Conservation (phyloP, 1,140 invertebrate species). For the Drosophila nasuta region DNA sequence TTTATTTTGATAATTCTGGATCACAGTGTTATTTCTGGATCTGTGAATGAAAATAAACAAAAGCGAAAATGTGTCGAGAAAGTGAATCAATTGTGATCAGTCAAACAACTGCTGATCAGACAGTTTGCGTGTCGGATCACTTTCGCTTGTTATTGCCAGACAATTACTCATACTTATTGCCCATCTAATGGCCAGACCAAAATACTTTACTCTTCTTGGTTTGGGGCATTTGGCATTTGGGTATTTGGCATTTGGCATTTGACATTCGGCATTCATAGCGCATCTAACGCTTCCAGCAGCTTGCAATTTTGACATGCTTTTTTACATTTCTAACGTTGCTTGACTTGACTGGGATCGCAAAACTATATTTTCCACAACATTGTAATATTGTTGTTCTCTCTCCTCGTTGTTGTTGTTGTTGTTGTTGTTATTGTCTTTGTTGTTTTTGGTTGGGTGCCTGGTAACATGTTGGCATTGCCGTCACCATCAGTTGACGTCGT, state of each 20-base stretch:
- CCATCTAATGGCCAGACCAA: not conserved
- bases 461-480: slow-evolving; percentile 62
- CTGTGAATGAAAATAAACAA: not conserved
- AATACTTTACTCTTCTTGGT: not conserved
- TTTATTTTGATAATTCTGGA: slow-evolving; percentile 23
- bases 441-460: slow-evolving; percentile 11
- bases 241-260: slow-evolving; percentile 27
- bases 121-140: slow-evolving; percentile 8
- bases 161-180: not conserved
- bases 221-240: slow-evolving; percentile 25
- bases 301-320: slow-evolving; percentile 77
- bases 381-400: slow-evolving; percentile 10
- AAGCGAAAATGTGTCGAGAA: not conserved
- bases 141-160: not conserved
- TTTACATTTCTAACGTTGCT: slow-evolving; percentile 69
- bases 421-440: not conserved
- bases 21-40: slow-evolving; percentile 1
- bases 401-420: slow-evolving; percentile 11
- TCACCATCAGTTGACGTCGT: slow-evolving; percentile 32
- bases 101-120: slow-evolving; percentile 16
- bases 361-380: slow-evolving; percentile 44
- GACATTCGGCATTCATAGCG: slow-evolving; percentile 71
- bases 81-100: not conserved
- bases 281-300: slow-evolving; percentile 61
- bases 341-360: slow-evolving; percentile 38